Conservation (phyloP, 1,140 invertebrate species). For the Leguminivora glycinivorella region DNA sequence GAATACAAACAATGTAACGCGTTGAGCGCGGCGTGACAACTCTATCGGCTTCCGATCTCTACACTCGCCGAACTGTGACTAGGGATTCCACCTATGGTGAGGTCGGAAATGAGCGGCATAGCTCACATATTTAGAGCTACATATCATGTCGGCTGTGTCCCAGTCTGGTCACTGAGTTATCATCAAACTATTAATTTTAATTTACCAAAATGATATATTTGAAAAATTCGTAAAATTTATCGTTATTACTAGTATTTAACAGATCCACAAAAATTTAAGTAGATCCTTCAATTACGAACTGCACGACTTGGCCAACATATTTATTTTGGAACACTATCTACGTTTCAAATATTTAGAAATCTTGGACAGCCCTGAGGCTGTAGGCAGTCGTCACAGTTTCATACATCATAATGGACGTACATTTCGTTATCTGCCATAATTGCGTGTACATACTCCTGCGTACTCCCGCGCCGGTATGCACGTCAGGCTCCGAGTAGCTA, state of each 20-base stretch:
- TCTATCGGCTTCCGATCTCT: slow-evolving; percentile 60
- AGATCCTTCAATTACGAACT: too few species aligned
- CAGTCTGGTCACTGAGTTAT: not conserved
- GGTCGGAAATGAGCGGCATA: not conserved
- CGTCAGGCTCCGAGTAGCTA: slow-evolving; percentile 6
- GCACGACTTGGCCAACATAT: too few species aligned
- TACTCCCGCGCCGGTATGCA: not conserved
- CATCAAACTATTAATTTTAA: too few species aligned
- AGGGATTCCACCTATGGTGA: slow-evolving; percentile 10
- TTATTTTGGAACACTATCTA: too few species aligned
- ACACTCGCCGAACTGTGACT: slow-evolving; percentile 21
- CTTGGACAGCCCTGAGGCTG: not conserved
- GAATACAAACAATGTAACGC: slow-evolving; percentile 40
- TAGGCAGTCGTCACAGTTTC: slow-evolving; percentile 4
- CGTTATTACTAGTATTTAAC: too few species aligned
- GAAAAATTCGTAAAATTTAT: too few species aligned
- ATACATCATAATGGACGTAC: slow-evolving; percentile 17
- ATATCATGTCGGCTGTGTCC: not conserved
- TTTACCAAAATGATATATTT: too few species aligned
- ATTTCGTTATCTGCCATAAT: slow-evolving; percentile 24
- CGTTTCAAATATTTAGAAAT: not conserved
- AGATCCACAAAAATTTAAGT: too few species aligned
- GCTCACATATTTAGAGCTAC: not conserved
- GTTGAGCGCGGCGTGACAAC: slow-evolving; percentile 40
- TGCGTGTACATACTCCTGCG: slow-evolving; percentile 12